Evolutionary conservation across 2,888 invertebrate species (phyloP), one percentile per base, ranked within the genome.

Genomic region (Scrobipalpa costella): DNA sequence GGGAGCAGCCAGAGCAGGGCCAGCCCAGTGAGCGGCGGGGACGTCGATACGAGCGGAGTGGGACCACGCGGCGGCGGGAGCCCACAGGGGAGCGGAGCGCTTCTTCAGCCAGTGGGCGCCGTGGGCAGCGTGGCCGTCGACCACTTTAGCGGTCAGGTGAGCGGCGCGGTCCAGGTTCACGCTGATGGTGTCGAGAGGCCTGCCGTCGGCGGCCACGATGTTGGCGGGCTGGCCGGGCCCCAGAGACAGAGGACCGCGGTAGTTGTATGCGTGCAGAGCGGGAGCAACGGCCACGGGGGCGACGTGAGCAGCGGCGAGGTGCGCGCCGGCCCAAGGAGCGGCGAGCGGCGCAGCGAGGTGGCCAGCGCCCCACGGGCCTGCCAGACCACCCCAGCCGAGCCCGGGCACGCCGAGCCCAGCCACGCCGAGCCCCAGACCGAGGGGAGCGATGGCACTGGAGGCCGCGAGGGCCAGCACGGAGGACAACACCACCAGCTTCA

Each of bases 401-500:
- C 69, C 66, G 21, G 58, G 55, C 59, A 66, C 65, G 60, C 36
- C 64, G 71, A 44, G 55, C 55, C 66, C 65, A 52, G 36, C 64
- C 71, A 17, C 61, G 2, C 68, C 70, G 52, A 71, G 70, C 36
- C 75, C 75, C 50, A 70, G 70, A 38, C 75, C 75, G 52, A 70
- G 70, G 36, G 84, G 63, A 34, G 77, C 83, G 62, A 85, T 84
- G 57, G 90, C 88, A 63, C 78, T 84, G 71, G 94, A 93, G 62
- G 90, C 90, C 73, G 88, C 93, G 68, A 94, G 76, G 77, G 93
- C 93, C 76, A 94, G 77, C 69, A 94, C 85, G 79, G 92, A 93
- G 78, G 92, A 93, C 92, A 94, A 93, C 87, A 93, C 93, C 92
- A 93, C 92, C 92, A 92, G 82, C 85, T 90, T 92, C 77, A 85